Base-by-base conservation (phyloP, 2,888 invertebrate species). In the Tineola bisselliella region DNA sequence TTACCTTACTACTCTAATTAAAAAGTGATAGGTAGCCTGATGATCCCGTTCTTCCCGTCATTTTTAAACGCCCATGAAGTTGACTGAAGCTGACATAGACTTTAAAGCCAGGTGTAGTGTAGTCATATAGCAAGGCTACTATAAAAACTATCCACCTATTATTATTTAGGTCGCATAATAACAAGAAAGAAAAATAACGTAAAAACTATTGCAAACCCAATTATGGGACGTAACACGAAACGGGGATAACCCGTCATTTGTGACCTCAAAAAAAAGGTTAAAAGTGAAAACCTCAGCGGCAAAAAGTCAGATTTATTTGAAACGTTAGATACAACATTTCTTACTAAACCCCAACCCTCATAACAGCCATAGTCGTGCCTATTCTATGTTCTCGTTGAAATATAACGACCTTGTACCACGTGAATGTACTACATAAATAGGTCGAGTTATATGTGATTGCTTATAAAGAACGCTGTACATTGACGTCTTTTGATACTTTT, bases 281-380 rank as follows among this genome's bases (percentile, higher is more conserved):
- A 18, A 54, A 54, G 18, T 18, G 48, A 48, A 48, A 48, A 15
- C 18, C 18, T 54, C 8, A 8, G 6, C 18, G 19, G 25, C 54
- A 54, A 54, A 54, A 54, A 54, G 54, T 54, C 18, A 54, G 54
- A 54, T 54, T 54, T 54, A 54, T 54, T 25, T 54, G 25, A 54
- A 54, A 25, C 25, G 18, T 54, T 54, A 54, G 54, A 18, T 54
- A 54, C n/a, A 25, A 17, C n/a, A 6, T 54, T 25, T 54, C n/a
- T 54, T 25, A 25, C 25, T 25, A 15, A 17, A 48, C 4, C 15
- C 48, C 48, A 18, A 54, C 54, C 54, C 54, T 54, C 17, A 18
- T 54, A 54, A 54, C 25, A 19, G n/a, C 25, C 25, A 38, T 38
- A 48, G 48, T n/a, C 13, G 15, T 8, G 15, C 48, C 15, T 48